Evolutionary conservation across 1,140 invertebrate genomes (phyloP).

Genomic region (Pogonomyrmex barbatus): DNA sequence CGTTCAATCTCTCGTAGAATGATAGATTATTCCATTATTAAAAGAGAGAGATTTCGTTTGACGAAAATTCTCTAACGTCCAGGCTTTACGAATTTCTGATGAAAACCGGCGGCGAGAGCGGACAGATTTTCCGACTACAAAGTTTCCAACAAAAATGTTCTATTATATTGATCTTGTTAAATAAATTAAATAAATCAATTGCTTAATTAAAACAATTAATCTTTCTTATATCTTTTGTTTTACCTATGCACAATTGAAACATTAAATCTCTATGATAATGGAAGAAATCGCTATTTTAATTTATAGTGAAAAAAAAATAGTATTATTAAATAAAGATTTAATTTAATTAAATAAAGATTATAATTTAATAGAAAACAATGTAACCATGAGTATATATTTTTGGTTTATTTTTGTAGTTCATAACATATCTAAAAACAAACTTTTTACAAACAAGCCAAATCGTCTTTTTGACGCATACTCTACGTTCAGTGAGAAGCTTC

Average conservation of each 20-base stretch:
- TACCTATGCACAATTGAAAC: not conserved
- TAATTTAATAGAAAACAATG: too few species aligned
- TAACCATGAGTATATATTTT: too few species aligned
- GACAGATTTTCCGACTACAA: not conserved
- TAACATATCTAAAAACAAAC: not conserved
- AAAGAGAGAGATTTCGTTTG: not conserved
- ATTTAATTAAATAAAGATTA: not conserved
- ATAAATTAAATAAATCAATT: constrained; percentile 6
- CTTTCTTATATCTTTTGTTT: not conserved
- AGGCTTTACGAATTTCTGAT: not conserved
- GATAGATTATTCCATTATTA: constrained; percentile 47
- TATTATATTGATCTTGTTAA: constrained; percentile 11
- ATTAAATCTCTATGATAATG: not conserved
- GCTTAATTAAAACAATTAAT: not conserved
- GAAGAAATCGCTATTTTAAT: not conserved
- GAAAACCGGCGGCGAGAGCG: not conserved
- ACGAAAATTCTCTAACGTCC: not conserved
- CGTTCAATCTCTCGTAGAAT: constrained; percentile 2
- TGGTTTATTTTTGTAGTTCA: too few species aligned
- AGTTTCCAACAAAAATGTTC: constrained; percentile 11
- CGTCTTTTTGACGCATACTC: not conserved
- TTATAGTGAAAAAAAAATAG: not conserved
- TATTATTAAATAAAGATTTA: not conserved
- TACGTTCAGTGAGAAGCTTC: not conserved
- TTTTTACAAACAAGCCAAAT: not conserved